A percentile compares a stretch with the other conserved stretches of the same genome.
Evolutionary conservation across 2,888 invertebrate genomes (phyloP).

Genomic region (Loripinus fragilis): DNA sequence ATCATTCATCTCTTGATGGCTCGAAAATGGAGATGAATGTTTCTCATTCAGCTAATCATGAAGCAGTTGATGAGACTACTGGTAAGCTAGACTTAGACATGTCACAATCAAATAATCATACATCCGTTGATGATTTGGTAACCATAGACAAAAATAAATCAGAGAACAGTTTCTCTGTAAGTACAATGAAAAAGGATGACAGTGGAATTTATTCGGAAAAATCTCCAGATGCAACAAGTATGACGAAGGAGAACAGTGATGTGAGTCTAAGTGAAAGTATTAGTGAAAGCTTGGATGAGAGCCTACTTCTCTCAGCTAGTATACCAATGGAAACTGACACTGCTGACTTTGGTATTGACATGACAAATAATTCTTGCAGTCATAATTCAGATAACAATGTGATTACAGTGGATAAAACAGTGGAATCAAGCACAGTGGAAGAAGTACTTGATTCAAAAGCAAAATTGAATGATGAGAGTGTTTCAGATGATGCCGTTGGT

Average conservation of each 20-base stretch:
- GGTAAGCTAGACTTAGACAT: neutral
- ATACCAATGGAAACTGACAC: slow-evolving; percentile 2
- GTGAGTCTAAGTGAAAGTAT: slow-evolving; percentile 66
- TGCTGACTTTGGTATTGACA: slow-evolving; percentile 13
- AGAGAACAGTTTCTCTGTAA: slow-evolving; percentile 19
- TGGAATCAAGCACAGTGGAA: slow-evolving; percentile 34
- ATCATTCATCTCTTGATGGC: slow-evolving; percentile 2
- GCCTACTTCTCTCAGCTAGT: neutral
- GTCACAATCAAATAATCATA: neutral
- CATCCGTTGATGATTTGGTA: neutral
- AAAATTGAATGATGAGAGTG: neutral
- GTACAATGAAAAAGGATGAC: slow-evolving; percentile 77
- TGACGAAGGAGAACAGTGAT: slow-evolving; percentile 62
- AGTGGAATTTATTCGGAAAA: slow-evolving; percentile 79
- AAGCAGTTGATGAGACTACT: neutral
- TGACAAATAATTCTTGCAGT: slow-evolving; percentile 32
- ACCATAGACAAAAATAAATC: slow-evolving; percentile 10
- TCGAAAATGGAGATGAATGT: slow-evolving; percentile 11
- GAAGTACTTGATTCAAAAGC: neutral
- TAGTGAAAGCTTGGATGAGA: slow-evolving; percentile 49
- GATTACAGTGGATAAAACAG: slow-evolving; percentile 46
- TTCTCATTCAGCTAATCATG: neutral
- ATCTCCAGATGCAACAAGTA: slow-evolving; percentile 59
- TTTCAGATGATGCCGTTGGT: slow-evolving; percentile 7
- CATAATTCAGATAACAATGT: slow-evolving; percentile 52